Percentiles rank a stretch among this genome's conserved stretches.
These are phyloP conservation scores for Girardia tigrina DNA, from an alignment of 2,888 invertebrate genomes.

Conservation along the genomic window DNA sequence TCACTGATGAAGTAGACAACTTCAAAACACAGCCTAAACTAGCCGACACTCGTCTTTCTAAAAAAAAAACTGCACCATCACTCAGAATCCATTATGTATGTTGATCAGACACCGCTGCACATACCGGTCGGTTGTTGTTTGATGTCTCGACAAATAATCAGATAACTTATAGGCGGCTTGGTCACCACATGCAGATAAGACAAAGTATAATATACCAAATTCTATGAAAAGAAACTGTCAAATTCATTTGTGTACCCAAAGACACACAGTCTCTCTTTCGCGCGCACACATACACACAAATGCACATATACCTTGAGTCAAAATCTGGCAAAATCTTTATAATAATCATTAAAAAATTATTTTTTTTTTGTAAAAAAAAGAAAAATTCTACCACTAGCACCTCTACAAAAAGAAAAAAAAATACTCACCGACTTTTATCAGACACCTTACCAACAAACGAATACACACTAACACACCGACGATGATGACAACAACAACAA, in stretches of 20 bases:
- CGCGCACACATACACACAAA: neutral
- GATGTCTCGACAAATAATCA: conserved; percentile 23
- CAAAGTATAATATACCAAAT: conserved; percentile 15
- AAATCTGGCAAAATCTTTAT: conserved; percentile 8
- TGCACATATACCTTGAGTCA: neutral
- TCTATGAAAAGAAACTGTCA: conserved; percentile 18
- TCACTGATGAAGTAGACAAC: conserved; percentile 23
- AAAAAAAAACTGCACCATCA: neutral
- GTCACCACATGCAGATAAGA: conserved; percentile 23
- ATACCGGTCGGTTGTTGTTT: conserved; percentile 18
- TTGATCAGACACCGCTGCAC: conserved; percentile 13
- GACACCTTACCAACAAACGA: neutral
- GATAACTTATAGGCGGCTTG: conserved; percentile 14
- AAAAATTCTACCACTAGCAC: conserved; percentile 15
- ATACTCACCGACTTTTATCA: conserved; percentile 14
- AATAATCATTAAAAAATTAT: neutral
- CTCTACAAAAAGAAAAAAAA: neutral
- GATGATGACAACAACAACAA: too few species aligned
- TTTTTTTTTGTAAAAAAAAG: too few species aligned
- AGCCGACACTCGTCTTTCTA: conserved; percentile 11
- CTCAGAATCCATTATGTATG: neutral
- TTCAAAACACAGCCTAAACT: conserved; percentile 13
- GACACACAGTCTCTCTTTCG: too few species aligned
- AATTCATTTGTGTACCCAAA: conserved; percentile 3
- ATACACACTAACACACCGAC: neutral